Evolutionary conservation across 2,888 invertebrate species (phyloP).

Genomic region (Ochropacha duplaris): DNA sequence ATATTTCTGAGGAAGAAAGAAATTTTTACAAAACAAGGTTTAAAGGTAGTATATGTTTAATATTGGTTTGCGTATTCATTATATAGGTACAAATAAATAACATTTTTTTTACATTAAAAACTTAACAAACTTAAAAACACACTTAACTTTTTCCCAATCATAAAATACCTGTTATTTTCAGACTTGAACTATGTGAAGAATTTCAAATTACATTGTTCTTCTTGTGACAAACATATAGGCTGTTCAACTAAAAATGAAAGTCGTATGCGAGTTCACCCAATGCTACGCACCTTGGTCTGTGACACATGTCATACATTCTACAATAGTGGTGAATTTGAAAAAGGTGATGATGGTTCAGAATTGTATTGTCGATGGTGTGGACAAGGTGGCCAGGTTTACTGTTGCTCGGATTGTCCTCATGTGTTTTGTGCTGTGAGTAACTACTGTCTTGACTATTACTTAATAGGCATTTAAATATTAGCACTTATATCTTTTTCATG

Average conservation of each 20-base stretch:
- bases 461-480: no score
- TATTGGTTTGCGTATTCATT: background rate
- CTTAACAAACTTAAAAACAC: no score
- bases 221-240: conserved; percentile 89
- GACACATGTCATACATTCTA: conserved; percentile 89
- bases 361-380: conserved; percentile 93
- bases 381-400: conserved; percentile 90
- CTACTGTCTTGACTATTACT: background rate
- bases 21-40: conserved; percentile 77
- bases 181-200: conserved; percentile 84
- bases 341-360: conserved; percentile 92
- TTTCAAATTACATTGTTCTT: conserved; percentile 87
- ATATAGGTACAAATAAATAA: background rate
- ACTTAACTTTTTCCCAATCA: no score
- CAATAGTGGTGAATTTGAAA: conserved; percentile 91
- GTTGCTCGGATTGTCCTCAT: conserved; percentile 89
- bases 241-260: conserved; percentile 85
- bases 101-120: no score
- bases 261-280: conserved; percentile 88
- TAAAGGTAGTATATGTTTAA: conserved; percentile 58
- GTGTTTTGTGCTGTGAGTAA: conserved; percentile 86
- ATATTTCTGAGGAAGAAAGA: conserved; percentile 79
- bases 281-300: conserved; percentile 88
- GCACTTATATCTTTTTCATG: background rate
- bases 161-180: conserved; percentile 47